A percentile compares a stretch with the other conserved stretches of the same genome.
phyloP scores from a whole-genome alignment of 2,797 vertebrate genomes.

The Odontamblyopus rebecca region DNA sequence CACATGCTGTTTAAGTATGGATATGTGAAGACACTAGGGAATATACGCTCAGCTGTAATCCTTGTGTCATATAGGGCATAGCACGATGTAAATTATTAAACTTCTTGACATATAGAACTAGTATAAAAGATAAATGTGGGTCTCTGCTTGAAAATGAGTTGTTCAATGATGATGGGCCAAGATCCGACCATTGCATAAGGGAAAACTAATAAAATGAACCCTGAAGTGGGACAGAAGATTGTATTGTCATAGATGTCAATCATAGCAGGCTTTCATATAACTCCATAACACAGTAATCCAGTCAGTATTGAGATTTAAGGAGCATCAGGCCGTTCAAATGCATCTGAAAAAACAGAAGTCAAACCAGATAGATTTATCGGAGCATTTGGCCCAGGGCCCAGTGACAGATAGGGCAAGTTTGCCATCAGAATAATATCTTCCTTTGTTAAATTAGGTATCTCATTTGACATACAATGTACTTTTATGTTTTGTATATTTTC shows the following conservation, averaged over 20 bases:
- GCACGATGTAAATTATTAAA: conserved; percentile 6
- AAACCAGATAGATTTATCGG: not conserved
- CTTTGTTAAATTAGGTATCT: not conserved
- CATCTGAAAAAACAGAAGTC: conserved; percentile 1
- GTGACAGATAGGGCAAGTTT: not conserved
- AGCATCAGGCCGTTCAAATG: not conserved
- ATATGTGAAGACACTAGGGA: not conserved
- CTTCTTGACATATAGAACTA: not conserved
- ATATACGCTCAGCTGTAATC: not conserved
- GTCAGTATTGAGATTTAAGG: conserved; percentile 8
- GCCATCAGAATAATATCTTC: not conserved
- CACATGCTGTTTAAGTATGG: not conserved
- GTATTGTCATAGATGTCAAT: conserved; percentile 11
- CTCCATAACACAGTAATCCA: conserved; percentile 2
- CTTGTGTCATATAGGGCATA: not conserved
- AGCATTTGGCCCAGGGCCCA: not conserved
- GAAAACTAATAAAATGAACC: conserved; percentile 10
- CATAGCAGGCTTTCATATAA: not conserved
- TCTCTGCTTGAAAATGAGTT: not conserved
- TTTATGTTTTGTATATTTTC: not conserved
- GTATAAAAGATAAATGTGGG: not conserved
- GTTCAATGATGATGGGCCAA: not conserved
- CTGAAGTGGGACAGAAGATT: not conserved
- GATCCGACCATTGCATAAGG: conserved; percentile 2
- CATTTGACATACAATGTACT: not conserved